A percentile compares a stretch with the other conserved stretches of the same genome.
phyloP scores from a whole-genome alignment of 2,888 invertebrate genomes.

The Encarsia formosa region DNA sequence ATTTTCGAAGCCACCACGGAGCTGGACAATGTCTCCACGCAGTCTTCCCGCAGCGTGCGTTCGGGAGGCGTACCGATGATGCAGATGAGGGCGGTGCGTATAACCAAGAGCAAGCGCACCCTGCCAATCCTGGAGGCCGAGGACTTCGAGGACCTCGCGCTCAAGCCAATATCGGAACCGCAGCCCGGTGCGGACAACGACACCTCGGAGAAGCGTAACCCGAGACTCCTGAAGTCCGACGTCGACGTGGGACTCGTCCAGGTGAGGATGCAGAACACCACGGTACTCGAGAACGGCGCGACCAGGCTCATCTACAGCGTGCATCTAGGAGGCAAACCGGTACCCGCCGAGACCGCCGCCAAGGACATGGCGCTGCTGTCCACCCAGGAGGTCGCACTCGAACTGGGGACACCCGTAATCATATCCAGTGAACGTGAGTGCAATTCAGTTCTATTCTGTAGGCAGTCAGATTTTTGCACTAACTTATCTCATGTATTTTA shows the following conservation, averaged over 20 bases:
- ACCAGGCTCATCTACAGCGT: constrained; percentile 70
- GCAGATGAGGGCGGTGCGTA: constrained; percentile 19
- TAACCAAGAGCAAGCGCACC: constrained; percentile 16
- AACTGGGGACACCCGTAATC: constrained; percentile 71
- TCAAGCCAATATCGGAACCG: background rate
- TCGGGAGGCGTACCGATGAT: background rate
- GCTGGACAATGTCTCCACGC: too few relatives aligned
- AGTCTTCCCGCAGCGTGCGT: background rate
- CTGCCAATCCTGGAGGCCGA: constrained; percentile 5
- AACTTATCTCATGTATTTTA: too few relatives aligned
- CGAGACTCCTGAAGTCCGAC: background rate
- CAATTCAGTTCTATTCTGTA: too few relatives aligned
- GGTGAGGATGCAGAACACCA: constrained; percentile 47
- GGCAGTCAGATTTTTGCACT: too few relatives aligned
- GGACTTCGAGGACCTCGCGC: constrained; percentile 2
- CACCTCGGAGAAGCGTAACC: background rate
- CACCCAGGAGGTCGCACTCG: constrained; percentile 69
- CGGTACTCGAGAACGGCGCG: constrained; percentile 36
- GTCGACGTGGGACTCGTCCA: constrained; percentile 40
- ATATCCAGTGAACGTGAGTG: constrained; percentile 82
- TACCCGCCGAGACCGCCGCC: constrained; percentile 75
- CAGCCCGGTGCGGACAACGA: background rate
- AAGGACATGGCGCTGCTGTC: constrained; percentile 78
- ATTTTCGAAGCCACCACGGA: too few relatives aligned
- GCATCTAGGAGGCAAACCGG: constrained; percentile 72